Evolutionary conservation across 2,888 invertebrate species (phyloP).

Genomic region (Luffia ferchaultella): DNA sequence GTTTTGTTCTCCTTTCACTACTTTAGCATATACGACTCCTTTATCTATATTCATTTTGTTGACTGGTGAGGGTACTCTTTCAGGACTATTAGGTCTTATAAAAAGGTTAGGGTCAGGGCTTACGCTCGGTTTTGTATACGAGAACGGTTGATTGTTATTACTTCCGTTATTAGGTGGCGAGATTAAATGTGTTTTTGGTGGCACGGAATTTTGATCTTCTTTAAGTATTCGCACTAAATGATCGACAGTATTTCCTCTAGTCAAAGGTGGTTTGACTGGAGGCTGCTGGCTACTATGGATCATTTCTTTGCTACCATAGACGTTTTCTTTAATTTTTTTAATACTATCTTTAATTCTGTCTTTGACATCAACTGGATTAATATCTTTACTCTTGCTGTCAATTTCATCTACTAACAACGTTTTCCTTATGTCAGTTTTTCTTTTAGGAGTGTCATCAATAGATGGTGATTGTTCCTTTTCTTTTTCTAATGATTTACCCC

Average conservation of each 20-base stretch:
- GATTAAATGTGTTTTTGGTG: constrained; percentile 71
- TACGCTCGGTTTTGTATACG: constrained; percentile 74
- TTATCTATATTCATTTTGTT: constrained; percentile 59
- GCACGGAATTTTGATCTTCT: constrained; percentile 73
- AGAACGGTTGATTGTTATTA: constrained; percentile 82
- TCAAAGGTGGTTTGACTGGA: constrained; percentile 72
- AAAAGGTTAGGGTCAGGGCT: constrained; percentile 57
- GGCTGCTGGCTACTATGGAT: constrained; percentile 78
- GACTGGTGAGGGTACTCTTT: constrained; percentile 47
- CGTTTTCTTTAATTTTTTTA: constrained; percentile 54
- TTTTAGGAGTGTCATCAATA: constrained; percentile 48
- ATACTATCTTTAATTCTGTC: constrained; percentile 59
- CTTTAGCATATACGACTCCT: constrained; percentile 81
- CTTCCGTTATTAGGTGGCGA: constrained; percentile 67
- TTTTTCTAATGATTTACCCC: constrained; percentile 41
- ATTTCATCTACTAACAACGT: constrained; percentile 45
- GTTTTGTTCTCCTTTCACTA: constrained; percentile 58
- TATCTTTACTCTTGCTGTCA: constrained; percentile 37
- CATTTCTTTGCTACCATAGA: constrained; percentile 67
- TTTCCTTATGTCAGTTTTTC: constrained; percentile 43
- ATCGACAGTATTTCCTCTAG: constrained; percentile 77
- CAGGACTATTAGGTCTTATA: constrained; percentile 50
- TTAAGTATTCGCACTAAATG: constrained; percentile 79
- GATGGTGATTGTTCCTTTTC: constrained; percentile 30
- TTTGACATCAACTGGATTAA: constrained; percentile 39